Base-by-base conservation (phyloP, 2,797 vertebrate genomes). In the Arctocebus calabarensis region DNA sequence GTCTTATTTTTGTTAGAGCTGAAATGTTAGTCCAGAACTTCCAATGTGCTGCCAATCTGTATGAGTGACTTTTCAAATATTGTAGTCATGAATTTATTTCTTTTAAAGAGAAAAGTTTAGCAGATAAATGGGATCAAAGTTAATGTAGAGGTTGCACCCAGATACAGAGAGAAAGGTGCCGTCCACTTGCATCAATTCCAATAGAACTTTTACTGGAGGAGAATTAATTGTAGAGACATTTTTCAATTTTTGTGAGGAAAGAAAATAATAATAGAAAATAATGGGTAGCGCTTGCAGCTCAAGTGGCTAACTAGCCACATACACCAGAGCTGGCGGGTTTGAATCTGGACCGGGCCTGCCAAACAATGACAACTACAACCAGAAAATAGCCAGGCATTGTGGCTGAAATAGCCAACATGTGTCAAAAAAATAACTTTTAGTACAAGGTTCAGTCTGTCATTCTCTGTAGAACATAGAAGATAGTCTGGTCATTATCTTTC, bases 1-100 rank as follows among this genome's bases (percentile, higher is more conserved):
- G 82, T 34, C 90, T 94, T 94, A 37, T 93, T 91, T n/a, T 70
- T 79, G 43, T 86, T 88, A 11, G 27, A 84, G 85, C 78, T 84
- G 62, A 83, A 84, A 66, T 70, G 32, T 91, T 74, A 4, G 71
- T 77, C 92, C 34, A 55, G 84, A 82, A 95, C 75, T 89, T 91
- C 0, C 48, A 68, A 0, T 25, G 29, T 93, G 66, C 73, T 84
- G 27, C 81, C 29, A 37, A 59, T 23, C 48, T 89, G 6, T 79
- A 16, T 68, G 68, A 90, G 32, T 82, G 45, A 86, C 48, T 86
- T 95, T 85, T 90, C 57, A 14, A n/a, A 6, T 25, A 20, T 52
- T 81, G 57, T 57, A 84, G 8, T 68, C 74, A 61, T 81, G 27
- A 40, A 34, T 45, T 83, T 87, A 12, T 29, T 52, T 90, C 95